Percentiles rank a stretch among this genome's conserved stretches.
phyloP scores from a whole-genome alignment of 2,113 vertebrate genomes.

The Sebastes fasciatus region DNA sequence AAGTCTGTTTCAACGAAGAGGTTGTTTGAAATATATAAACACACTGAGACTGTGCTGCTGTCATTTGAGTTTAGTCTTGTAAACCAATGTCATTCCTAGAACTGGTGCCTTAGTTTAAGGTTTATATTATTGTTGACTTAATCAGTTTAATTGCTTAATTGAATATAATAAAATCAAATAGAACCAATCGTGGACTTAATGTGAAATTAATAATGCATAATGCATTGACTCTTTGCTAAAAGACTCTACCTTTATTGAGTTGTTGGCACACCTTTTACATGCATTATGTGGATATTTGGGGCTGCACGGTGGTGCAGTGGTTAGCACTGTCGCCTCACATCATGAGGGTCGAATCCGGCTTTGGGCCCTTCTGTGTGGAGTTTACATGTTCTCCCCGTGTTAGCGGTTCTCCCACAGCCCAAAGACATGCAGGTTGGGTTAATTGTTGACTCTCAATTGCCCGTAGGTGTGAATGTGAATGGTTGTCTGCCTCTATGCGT shows the following conservation, averaged over 20 bases:
- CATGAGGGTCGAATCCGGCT: too few relatives aligned
- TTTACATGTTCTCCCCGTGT: too few relatives aligned
- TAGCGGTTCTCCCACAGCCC: too few relatives aligned
- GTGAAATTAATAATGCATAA: conserved; percentile 35
- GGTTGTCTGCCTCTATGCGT: too few relatives aligned
- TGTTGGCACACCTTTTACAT: background rate
- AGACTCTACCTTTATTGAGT: background rate
- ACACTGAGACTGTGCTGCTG: background rate
- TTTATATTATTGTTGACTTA: conserved; percentile 12
- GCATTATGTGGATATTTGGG: background rate
- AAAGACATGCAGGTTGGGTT: too few relatives aligned
- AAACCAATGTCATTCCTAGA: background rate
- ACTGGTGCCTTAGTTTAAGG: background rate
- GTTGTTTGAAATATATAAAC: background rate
- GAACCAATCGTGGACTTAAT: conserved; percentile 5
- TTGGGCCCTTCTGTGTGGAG: too few relatives aligned
- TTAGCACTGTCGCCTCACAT: too few relatives aligned
- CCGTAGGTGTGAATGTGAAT: too few relatives aligned
- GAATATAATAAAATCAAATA: background rate
- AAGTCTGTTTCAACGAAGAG: background rate
- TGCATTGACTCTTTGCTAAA: conserved; percentile 10
- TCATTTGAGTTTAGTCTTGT: background rate
- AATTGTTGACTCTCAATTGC: too few relatives aligned
- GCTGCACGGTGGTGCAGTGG: too few relatives aligned
- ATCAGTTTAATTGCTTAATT: conserved; percentile 10